Base-by-base conservation (phyloP, 2,888 invertebrate genomes). In the Lydus trimaculatus region DNA sequence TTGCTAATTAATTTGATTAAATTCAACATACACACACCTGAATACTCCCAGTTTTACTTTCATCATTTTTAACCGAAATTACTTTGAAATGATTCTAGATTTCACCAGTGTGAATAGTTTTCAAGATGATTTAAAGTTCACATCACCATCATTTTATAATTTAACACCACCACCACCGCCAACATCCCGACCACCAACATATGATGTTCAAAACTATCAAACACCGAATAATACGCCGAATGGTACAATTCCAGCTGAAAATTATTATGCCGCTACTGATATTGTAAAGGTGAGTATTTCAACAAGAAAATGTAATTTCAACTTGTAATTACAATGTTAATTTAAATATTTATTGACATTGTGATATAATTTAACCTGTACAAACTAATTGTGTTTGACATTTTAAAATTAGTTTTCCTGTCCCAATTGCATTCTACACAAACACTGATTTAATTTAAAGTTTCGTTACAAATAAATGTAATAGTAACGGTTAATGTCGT, bases 181-280 rank as follows among this genome's bases (percentile, higher is more conserved):
- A 3, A 79, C 85, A 13, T 84, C 85, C 4, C 77, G 85, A 31
- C 85, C 86, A 33, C 87, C 85, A 28, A 80, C 82, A n/a, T 86
- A 86, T 80, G 87, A 87, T 71, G 83, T 82, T 64, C 85, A 85
- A 74, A 84, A 82, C 73, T 85, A 84, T 76, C 81, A 84, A 73
- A 81, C 82, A 43, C 80, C 85, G 36, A 81, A 82, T 56, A 83
- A 81, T 66, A 77, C 79, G 25, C 79, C 83, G 39, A 83, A 83
- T 65, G 82, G 82, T 20, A 75, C 79, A 15, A 79, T 83, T 69
- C 81, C 82, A 43, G 75, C 83, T 4, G 90, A 90, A 80, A 91
- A 90, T 79, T 92, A 92, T 84, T 94, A 94, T 81, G 93, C 93
- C 1, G 93, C 93, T 56, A 93, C 93, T 1, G 93, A 94, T 81